phyloP scores from a whole-genome alignment of 1,140 invertebrate genomes.

The Manduca sexta region DNA sequence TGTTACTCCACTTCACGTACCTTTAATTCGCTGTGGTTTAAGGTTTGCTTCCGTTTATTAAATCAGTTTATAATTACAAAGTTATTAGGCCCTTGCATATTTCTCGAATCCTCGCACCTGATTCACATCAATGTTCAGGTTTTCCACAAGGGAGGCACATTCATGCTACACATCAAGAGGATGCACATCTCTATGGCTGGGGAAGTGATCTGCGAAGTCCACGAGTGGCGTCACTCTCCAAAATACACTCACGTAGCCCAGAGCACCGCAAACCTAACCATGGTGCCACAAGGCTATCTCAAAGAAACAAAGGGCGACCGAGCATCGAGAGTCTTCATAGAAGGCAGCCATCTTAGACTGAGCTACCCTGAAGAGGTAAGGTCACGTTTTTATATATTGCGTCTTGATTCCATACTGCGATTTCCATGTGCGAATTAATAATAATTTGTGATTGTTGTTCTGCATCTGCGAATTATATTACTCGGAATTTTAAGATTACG shows the following conservation, averaged over 20 bases:
- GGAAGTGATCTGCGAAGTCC: conserved; percentile 23
- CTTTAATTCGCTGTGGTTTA: neutral
- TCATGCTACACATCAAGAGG: conserved; percentile 23
- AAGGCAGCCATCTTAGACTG: no score
- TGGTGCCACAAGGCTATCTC: neutral
- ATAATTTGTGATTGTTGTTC: no score
- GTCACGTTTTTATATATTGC: no score
- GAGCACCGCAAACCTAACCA: neutral
- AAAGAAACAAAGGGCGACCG: neutral
- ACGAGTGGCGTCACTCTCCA: neutral
- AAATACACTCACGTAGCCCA: neutral
- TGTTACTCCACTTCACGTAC: neutral
- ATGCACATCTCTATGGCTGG: conserved; percentile 27
- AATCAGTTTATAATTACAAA: neutral
- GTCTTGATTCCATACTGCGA: no score
- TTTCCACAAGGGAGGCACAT: conserved; percentile 18
- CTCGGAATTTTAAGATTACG: no score
- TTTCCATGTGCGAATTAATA: no score
- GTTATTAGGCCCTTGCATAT: neutral
- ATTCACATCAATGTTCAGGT: no score
- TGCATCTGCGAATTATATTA: no score
- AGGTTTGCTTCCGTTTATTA: neutral
- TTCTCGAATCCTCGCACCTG: neutral
- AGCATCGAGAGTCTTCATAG: no score
- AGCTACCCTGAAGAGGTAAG: no score